Evolutionary conservation across 2,888 invertebrate species (phyloP), one percentile per base, ranked within the genome.

Genomic region (Calameuta filiformis): DNA sequence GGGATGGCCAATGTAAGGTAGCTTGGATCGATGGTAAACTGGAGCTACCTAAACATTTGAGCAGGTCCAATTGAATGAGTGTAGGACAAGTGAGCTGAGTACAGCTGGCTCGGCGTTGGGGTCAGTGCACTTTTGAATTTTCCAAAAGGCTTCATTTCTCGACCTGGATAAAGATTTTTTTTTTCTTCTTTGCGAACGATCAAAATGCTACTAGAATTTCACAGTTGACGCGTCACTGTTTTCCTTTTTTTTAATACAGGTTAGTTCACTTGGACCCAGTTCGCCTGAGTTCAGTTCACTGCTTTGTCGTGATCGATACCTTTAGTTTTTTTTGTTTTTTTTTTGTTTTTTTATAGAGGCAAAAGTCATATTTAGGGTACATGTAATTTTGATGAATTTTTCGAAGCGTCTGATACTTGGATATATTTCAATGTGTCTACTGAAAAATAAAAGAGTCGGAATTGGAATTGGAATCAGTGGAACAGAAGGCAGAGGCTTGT

Each of bases 11-110:
- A 73, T 31, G 69, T 73, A 77, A 73, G 40, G 15, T 9, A 40
- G 68, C 35, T 68, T 11, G 75, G 76, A 79, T 84, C 83, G 81
- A 83, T 81, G 35, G 37, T 37, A 37, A 80, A 81, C 77, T 82
- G 76, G 82, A 73, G 37, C 85, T 69, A 23, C 73, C 73, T 79
- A 77, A 84, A 81, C 79, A 81, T 80, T 83, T 78, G 34, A 79
- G 35, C 33, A 75, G 56, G 56, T 56, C 23, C 23, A 56, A 23
- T 56, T 15, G 9, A 56, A 56, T 0, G 56, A 56, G 56, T 9
- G 56, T 56, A 23, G 56, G 23, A 23, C 56, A 23, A 56, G 23
- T 56, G 23, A 23, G 56, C 23, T 0, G 37, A 37, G 12, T 12
- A 37, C 37, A 12, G 12, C 12, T 23, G 40, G 23, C 6, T 9